Conservation (phyloP, 2,888 invertebrate species). For the Stramonita haemastoma region DNA sequence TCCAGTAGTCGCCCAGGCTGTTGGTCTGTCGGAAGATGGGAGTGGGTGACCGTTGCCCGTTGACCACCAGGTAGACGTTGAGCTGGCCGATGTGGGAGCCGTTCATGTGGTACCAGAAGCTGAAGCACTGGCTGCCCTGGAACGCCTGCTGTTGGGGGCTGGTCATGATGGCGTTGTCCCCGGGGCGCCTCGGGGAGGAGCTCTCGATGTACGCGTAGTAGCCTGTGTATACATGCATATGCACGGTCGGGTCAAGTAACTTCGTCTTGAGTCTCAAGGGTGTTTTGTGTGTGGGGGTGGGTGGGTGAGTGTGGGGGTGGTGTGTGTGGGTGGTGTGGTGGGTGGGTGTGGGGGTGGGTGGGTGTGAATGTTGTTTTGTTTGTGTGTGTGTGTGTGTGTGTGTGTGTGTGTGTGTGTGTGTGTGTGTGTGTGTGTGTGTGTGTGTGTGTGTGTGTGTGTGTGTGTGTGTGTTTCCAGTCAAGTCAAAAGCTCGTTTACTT, state of each 20-base stretch:
- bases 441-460: too few relatives aligned
- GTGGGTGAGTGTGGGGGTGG: too few relatives aligned
- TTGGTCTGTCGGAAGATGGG: constrained; percentile 30
- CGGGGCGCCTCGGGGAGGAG: constrained; percentile 80
- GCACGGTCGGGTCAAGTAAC: too few relatives aligned
- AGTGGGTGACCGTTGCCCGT: constrained; percentile 43
- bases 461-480: not conserved
- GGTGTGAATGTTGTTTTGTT: too few relatives aligned
- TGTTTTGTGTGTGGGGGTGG: too few relatives aligned
- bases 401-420: not conserved
- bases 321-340: too few relatives aligned
- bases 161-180: constrained; percentile 79
- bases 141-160: constrained; percentile 43
- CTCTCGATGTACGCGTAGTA: constrained; percentile 69
- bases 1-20: constrained; percentile 70
- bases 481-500: too few relatives aligned
- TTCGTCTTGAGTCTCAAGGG: too few relatives aligned
- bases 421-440: not conserved
- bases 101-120: constrained; percentile 76
- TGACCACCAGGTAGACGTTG: constrained; percentile 62
- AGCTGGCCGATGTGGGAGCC: constrained; percentile 63
- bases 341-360: too few relatives aligned
- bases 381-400: not conserved
- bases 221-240: too few relatives aligned
- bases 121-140: constrained; percentile 58